Evolutionary conservation across 1,140 invertebrate species (phyloP).

Genomic region (Platyscapa corneri): DNA sequence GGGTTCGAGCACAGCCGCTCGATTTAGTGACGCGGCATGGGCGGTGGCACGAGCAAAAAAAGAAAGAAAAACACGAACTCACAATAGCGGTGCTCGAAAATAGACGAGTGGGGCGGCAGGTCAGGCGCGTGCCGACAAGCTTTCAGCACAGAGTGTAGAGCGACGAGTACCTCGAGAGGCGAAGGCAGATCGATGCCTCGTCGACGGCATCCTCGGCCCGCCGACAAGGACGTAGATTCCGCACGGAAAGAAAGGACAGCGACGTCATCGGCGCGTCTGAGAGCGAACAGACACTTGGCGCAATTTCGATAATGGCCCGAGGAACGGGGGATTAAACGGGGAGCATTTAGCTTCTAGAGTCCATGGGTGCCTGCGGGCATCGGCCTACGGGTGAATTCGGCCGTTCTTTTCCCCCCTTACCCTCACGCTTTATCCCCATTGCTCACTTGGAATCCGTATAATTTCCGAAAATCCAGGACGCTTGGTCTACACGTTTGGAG

Average conservation of each 20-base stretch:
- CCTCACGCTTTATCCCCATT: not conserved
- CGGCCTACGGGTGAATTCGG: not conserved
- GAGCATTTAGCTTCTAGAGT: not conserved
- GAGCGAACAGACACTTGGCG: slow-evolving; percentile 25
- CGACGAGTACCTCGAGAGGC: not conserved
- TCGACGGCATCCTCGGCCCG: not conserved
- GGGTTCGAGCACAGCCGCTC: not conserved
- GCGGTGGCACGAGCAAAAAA: not conserved
- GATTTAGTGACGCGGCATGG: not conserved
- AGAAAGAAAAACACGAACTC: not conserved
- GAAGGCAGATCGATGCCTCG: slow-evolving; percentile 33
- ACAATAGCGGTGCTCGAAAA: slow-evolving; percentile 1
- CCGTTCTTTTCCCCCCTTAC: not conserved
- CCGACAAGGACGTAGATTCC: no score
- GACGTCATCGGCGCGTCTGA: slow-evolving; percentile 20
- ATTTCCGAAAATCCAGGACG: not conserved
- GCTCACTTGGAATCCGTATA: not conserved
- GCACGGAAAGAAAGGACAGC: slow-evolving; percentile 7
- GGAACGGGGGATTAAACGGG: not conserved
- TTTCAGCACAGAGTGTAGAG: not conserved
- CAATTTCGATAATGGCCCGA: slow-evolving; percentile 47
- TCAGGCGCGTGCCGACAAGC: not conserved
- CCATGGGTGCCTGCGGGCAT: not conserved
- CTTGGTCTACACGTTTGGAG: no score
- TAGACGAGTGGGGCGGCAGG: not conserved